Conservation (phyloP, 2,797 vertebrate genomes). For the Xenopus petersii region DNA sequence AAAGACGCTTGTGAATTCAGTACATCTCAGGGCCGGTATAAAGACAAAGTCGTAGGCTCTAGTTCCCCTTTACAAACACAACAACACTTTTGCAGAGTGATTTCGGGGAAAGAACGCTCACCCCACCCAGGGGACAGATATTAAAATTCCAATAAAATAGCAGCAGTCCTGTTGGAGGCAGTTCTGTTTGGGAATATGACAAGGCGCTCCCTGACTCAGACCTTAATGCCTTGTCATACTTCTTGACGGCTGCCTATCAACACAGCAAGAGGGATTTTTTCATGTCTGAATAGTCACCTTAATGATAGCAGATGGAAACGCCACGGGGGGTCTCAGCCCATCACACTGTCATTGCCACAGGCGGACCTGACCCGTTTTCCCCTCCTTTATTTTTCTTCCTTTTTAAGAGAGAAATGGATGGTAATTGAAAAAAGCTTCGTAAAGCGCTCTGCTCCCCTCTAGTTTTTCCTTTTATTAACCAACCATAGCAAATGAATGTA, state of each 20-base stretch:
- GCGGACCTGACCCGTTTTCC: conserved; percentile 79
- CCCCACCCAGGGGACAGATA: conserved; percentile 35
- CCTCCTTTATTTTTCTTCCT: conserved; percentile 70
- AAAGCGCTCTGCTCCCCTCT: conserved; percentile 50
- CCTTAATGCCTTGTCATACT: conserved; percentile 78
- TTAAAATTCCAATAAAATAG: conserved; percentile 65
- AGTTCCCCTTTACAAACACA: background rate
- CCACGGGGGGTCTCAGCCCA: conserved; percentile 76
- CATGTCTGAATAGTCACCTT: conserved; percentile 90
- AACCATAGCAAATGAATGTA: conserved; percentile 39
- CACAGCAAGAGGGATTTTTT: conserved; percentile 79
- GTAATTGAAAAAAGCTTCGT: conserved; percentile 82
- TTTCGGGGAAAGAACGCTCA: conserved; percentile 20
- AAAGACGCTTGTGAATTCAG: too few species aligned
- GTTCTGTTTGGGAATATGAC: conserved; percentile 68
- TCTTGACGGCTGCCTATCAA: conserved; percentile 84
- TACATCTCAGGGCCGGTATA: too few species aligned
- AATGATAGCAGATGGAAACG: conserved; percentile 91
- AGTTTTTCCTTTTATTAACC: conserved; percentile 35
- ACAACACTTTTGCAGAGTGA: background rate
- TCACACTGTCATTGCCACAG: conserved; percentile 80
- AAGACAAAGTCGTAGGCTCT: background rate
- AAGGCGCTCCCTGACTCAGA: conserved; percentile 68
- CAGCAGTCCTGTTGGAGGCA: conserved; percentile 56
- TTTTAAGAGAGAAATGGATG: conserved; percentile 80